Evolutionary conservation across 2,888 invertebrate species (phyloP).

Genomic region (Blastobasis adustella): DNA sequence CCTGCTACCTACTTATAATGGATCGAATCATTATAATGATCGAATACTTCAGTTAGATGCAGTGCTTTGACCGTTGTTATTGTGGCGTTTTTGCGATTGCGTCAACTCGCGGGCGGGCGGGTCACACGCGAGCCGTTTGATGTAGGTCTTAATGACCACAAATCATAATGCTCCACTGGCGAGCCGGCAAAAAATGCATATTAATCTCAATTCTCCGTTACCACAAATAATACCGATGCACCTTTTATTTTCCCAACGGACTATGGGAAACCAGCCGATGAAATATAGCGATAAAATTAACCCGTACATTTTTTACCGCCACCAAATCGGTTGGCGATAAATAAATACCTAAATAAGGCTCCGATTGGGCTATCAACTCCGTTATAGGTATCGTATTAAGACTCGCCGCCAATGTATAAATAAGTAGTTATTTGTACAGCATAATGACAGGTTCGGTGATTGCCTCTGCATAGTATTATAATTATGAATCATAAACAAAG

Average conservation of each 20-base stretch:
- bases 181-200: conserved; percentile 46
- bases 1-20: too few relatives aligned
- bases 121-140: conserved; percentile 55
- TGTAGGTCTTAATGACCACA: conserved; percentile 56
- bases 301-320: conserved; percentile 34
- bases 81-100: conserved; percentile 13
- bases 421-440: conserved; percentile 67
- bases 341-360: conserved; percentile 41
- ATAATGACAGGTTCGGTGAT: conserved; percentile 69
- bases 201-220: conserved; percentile 60
- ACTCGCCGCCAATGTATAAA: conserved; percentile 49
- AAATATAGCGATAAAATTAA: conserved; percentile 42
- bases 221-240: conserved; percentile 34
- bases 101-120: conserved; percentile 43
- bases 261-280: conserved; percentile 43
- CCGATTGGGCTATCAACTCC: conserved; percentile 29
- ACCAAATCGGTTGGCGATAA: conserved; percentile 51
- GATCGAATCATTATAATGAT: too few relatives aligned
- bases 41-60: not conserved
- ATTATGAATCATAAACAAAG: conserved; percentile 71
- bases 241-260: conserved; percentile 18
- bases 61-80: not conserved
- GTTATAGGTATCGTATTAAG: conserved; percentile 46
- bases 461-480: conserved; percentile 59
- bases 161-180: conserved; percentile 45